Base-by-base conservation (phyloP, 2,797 vertebrate genomes). In the Orientallactaga sibirica region DNA sequence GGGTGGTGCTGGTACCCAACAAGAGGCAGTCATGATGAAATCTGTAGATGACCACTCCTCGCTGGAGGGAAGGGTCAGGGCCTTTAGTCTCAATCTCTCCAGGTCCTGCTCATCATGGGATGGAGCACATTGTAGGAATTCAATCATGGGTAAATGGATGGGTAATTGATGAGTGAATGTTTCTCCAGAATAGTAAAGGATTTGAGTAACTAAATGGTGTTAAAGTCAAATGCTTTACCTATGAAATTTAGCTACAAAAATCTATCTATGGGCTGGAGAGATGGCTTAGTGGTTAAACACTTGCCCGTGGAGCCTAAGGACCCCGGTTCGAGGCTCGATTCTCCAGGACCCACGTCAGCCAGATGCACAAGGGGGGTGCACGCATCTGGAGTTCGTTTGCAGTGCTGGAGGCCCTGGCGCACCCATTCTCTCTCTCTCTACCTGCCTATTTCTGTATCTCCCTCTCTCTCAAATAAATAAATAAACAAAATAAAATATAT, bases 161-260 rank as follows among this genome's bases (percentile, higher is more conserved):
- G 52, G 41, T 73, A 61, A 48, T 25, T 61, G 29, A 22, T 52
- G 58, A n/a, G 18, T 52, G 29, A 43, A 27, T 37, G 48, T 58
- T 67, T 74, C 18, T 92, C 29, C 48, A 81, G 66, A 82, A 86
- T 19, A 29, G 27, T 64, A 58, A 93, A 93, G 43, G 43, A 71
- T 66, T 61, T 86, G 58, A 73, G 84, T 67, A 86, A 48, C 19
- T 58, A 71, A 66, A 27, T n/a, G 41, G 74, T 29, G 3, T 78
- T 70, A 64, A 74, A 78, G 52, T 3, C 74, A 80, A 82, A 71
- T 58, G 75, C 73, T 71, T 55, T 52, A 7, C 33, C 70, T 0
- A 14, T 94, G 76, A 91, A 90, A 85, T 19, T 64, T 74, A 67
- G 22, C 6, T 93, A 67, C 7, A 5, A 62, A 66, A 73, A 14